These are phyloP conservation scores for Drosophila baimaii DNA, from an alignment of 1,140 invertebrate genomes.

Conservation along the genomic window DNA sequence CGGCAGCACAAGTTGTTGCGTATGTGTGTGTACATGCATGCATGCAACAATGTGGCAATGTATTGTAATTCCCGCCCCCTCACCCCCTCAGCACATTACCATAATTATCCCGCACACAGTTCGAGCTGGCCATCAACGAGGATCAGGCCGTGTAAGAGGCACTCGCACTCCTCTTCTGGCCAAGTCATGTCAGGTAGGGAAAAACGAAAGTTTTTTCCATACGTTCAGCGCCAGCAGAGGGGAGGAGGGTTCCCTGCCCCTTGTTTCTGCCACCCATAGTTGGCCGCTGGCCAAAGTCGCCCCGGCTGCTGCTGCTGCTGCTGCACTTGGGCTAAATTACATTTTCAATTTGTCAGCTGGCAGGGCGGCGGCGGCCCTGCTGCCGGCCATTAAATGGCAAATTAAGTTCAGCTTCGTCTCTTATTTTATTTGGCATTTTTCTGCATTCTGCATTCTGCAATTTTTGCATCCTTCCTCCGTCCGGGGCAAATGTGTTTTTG, in stretches of 20 bases:
- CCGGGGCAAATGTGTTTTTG: constrained; percentile 67
- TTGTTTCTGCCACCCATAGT: constrained; percentile 1
- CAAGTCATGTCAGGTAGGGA: constrained; percentile 31
- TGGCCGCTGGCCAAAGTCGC: constrained; percentile 59
- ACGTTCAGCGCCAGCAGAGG: constrained; percentile 44
- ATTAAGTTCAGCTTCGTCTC: constrained; percentile 56
- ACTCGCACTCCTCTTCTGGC: constrained; percentile 12
- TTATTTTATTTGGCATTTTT: constrained; percentile 21
- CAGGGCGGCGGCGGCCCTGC: constrained; percentile 20
- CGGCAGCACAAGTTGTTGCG: constrained; percentile 15
- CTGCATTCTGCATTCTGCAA: constrained; percentile 6
- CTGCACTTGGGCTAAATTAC: constrained; percentile 77
- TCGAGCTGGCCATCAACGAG: constrained; percentile 11
- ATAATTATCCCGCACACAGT: constrained; percentile 40
- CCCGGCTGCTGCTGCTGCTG: background rate
- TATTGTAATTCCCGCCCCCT: constrained; percentile 36
- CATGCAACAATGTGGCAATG: constrained; percentile 34
- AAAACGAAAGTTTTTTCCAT: constrained; percentile 54
- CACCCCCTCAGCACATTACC: constrained; percentile 17
- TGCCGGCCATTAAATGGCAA: constrained; percentile 63
- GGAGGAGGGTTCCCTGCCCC: too few relatives aligned
- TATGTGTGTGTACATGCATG: background rate
- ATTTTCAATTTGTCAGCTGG: constrained; percentile 78
- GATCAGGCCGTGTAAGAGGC: constrained; percentile 2
- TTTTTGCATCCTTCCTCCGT: constrained; percentile 24